Percentiles rank a stretch among this genome's conserved stretches.
phyloP scores from a whole-genome alignment of 2,888 invertebrate genomes.

The Malthinus seriepunctatus region DNA sequence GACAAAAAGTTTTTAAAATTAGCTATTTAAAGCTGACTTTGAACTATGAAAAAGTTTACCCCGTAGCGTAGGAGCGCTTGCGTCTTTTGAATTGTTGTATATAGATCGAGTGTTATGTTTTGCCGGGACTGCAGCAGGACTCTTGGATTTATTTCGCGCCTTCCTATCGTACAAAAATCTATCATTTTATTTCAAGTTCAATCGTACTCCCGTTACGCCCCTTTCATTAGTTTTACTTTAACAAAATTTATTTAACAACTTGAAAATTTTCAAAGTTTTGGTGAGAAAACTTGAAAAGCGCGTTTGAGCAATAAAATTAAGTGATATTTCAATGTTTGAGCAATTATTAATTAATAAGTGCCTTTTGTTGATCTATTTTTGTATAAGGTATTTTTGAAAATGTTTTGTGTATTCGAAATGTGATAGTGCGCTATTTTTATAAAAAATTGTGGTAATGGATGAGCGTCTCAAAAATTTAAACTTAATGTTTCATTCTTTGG shows the following conservation, averaged over 20 bases:
- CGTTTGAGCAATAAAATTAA: constrained; percentile 8
- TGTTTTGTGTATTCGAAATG: not conserved
- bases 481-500: not conserved
- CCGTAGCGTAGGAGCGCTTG: constrained; percentile 22
- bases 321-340: not conserved
- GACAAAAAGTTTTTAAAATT: constrained; percentile 14
- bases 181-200: not conserved
- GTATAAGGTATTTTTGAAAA: not conserved
- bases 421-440: too few relatives aligned
- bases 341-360: constrained; percentile 2
- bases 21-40: constrained; percentile 22
- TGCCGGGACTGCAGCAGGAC: constrained; percentile 3
- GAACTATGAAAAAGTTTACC: constrained; percentile 13
- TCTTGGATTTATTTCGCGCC: constrained; percentile 1
- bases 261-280: too few relatives aligned
- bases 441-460: not conserved
- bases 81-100: constrained; percentile 12
- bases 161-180: not conserved
- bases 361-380: not conserved
- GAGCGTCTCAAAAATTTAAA: not conserved
- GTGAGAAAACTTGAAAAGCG: not conserved
- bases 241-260: too few relatives aligned
- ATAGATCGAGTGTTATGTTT: constrained; percentile 17
- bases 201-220: not conserved
- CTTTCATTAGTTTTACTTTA: not conserved